Base-by-base conservation (phyloP, 30 jellyfish, hydroid and myxozoan genomes). In the Catostylus mosaicus region DNA sequence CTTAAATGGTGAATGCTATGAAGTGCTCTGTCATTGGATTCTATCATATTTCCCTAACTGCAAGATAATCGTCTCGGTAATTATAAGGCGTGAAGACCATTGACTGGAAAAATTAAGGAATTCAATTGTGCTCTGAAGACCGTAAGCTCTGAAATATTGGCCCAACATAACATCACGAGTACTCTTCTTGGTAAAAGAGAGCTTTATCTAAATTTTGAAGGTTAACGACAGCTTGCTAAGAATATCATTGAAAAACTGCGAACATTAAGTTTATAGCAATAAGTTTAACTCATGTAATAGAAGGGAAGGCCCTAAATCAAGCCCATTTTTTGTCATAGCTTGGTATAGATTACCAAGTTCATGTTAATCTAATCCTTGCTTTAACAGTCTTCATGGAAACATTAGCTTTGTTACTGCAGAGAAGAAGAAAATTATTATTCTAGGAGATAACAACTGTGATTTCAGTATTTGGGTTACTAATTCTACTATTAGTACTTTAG, bases 391-490 rank as follows among this genome's bases (percentile, higher is more conserved):
- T 65, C 5, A 31, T 27, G 11, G 31, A 31, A 1, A 31, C 5
- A 6, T 36, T 65, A 30, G 31, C 26, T 36, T 65, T 20, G 29
- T 65, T 29, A 57, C 30, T 20, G 40, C 9, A 29, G 27, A 65
- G 23, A 24, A 57, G 2, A 65, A 29, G n/a, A 57, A 65, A 65
- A 65, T 20, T 5, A 65, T 65, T 65, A 1, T 65, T 5, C 18
- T 65, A 20, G 54, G 77, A 1, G 77, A 65, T 65, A 65, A 56
- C n/a, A 65, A 65, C 40, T 65, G 77, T 20, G 23, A 65, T 31
- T 31, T 65, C n/a, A n/a, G n/a, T n/a, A n/a, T n/a, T n/a, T n/a
- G n/a, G n/a, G n/a, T n/a, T n/a, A n/a, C n/a, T n/a, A n/a, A n/a
- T n/a, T n/a, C n/a, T n/a, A n/a, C n/a, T n/a, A n/a, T n/a, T n/a